Evolutionary conservation across 30 jellyfish, hydroid and myxozoan species (phyloP).

Genomic region (Hydractinia echinata): DNA sequence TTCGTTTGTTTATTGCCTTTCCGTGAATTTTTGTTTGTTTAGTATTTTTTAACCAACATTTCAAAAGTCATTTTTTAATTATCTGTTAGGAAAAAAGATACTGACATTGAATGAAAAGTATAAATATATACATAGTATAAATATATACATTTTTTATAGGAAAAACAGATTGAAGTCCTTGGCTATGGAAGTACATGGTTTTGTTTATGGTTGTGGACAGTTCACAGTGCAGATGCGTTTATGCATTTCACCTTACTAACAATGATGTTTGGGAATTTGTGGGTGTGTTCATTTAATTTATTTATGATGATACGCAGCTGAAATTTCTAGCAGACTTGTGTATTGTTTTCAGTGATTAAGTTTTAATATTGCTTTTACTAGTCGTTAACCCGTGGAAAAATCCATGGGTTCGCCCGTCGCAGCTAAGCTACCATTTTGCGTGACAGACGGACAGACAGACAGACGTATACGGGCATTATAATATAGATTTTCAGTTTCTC

Average conservation of each 20-base stretch:
- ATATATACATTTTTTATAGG: constrained; percentile 27
- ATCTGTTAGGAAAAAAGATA: no score
- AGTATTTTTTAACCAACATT: neutral
- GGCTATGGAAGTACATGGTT: constrained; percentile 70
- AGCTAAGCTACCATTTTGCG: no score
- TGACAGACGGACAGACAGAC: no score
- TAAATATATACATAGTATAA: no score
- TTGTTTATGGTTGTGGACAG: constrained; percentile 77
- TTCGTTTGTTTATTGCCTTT: neutral
- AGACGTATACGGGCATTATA: no score
- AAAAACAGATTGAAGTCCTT: constrained; percentile 50
- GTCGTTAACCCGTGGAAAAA: no score
- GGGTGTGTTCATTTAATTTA: constrained; percentile 45
- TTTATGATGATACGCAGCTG: neutral
- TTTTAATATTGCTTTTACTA: no score
- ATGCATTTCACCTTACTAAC: constrained; percentile 62
- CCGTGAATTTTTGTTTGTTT: neutral
- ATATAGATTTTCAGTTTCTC: no score
- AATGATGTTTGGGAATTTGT: constrained; percentile 47
- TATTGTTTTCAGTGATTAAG: neutral
- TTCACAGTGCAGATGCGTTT: constrained; percentile 89
- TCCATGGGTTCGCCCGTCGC: no score
- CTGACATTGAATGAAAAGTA: neutral
- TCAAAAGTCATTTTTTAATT: neutral
- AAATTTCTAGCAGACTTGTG: neutral